Evolutionary conservation across 2,113 vertebrate genomes (phyloP).

Genomic region (Phalacrocorax brasilianus): DNA sequence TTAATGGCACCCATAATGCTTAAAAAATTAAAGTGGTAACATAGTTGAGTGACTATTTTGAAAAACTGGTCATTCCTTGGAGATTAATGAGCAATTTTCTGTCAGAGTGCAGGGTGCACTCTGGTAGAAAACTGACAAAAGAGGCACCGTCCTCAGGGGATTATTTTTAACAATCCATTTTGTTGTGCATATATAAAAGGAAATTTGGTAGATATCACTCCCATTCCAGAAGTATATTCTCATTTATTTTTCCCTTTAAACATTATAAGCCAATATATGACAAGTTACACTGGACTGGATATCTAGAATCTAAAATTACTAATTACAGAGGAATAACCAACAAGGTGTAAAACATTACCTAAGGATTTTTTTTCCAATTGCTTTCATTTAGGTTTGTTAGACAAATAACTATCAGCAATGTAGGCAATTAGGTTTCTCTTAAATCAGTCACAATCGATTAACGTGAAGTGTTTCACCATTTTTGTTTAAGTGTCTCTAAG

Average conservation of each 20-base stretch:
- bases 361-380: neutral
- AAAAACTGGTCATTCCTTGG: slow-evolving; percentile 56
- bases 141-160: slow-evolving; percentile 13
- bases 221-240: slow-evolving; percentile 40
- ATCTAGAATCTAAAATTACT: slow-evolving; percentile 2
- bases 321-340: neutral
- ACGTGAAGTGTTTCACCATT: neutral
- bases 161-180: slow-evolving; percentile 45
- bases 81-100: slow-evolving; percentile 69
- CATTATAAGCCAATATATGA: slow-evolving; percentile 16
- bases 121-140: slow-evolving; percentile 62
- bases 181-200: slow-evolving; percentile 46
- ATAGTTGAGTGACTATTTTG: slow-evolving; percentile 35
- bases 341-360: neutral
- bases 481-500: neutral
- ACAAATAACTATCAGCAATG: slow-evolving; percentile 9
- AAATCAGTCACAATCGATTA: slow-evolving; percentile 35
- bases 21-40: slow-evolving; percentile 29
- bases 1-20: slow-evolving; percentile 43
- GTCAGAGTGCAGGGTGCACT: slow-evolving; percentile 44
- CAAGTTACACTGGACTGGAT: neutral
- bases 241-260: slow-evolving; percentile 44
- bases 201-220: slow-evolving; percentile 32
- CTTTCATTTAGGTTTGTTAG: slow-evolving; percentile 22
- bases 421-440: slow-evolving; percentile 24